These are phyloP conservation scores for Gila orcuttii DNA, from an alignment of 2,113 vertebrate genomes.

Conservation along the genomic window DNA sequence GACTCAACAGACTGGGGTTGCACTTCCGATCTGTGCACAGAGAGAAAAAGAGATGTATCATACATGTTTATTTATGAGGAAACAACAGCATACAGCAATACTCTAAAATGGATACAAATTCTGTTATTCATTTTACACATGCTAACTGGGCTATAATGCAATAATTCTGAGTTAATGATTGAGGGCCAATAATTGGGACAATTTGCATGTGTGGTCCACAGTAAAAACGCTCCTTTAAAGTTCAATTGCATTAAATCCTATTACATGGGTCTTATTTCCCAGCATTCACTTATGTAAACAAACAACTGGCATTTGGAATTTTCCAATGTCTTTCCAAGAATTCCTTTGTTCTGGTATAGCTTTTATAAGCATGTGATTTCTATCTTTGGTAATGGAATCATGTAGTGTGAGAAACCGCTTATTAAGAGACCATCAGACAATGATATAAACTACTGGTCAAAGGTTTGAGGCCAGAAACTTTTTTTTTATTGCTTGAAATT, in stretches of 20 bases:
- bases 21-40: conserved; percentile 79
- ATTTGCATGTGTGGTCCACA: neutral
- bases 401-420: no score
- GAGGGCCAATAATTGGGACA: no score
- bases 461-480: no score
- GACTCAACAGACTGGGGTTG: conserved; percentile 88
- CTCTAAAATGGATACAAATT: neutral
- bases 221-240: neutral
- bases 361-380: neutral
- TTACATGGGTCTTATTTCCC: conserved; percentile 1
- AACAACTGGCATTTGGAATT: neutral
- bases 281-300: neutral
- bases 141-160: neutral
- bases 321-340: neutral
- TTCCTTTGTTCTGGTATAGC: neutral
- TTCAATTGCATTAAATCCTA: conserved; percentile 1
- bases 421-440: neutral
- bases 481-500: neutral
- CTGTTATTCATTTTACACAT: neutral
- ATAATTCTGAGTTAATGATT: neutral
- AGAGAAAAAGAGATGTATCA: neutral
- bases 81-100: neutral
- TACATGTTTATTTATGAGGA: neutral
- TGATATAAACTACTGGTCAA: neutral
- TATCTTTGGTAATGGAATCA: neutral